Conservation (phyloP, 2,888 invertebrate genomes). For the Drosophila eohydei region DNA sequence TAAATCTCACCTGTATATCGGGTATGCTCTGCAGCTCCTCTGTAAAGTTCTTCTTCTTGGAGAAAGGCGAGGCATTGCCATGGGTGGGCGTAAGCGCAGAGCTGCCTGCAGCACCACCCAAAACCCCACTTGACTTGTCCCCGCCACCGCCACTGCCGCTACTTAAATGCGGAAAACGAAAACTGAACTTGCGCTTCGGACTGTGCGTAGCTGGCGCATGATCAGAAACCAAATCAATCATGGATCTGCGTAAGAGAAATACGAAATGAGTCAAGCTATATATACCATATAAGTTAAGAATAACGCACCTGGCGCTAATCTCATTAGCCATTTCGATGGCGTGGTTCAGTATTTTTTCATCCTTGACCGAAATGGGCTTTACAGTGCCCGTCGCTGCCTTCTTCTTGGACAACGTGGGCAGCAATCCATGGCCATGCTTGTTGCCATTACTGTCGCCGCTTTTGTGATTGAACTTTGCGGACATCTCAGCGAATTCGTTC, state of each 20-base stretch:
- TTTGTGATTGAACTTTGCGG: conserved; percentile 83
- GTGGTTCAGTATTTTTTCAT: conserved; percentile 95
- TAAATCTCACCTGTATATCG: conserved; percentile 91
- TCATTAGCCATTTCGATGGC: conserved; percentile 97
- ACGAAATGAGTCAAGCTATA: not conserved
- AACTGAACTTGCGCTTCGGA: conserved; percentile 91
- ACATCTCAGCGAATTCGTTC: conserved; percentile 89
- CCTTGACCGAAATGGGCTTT: conserved; percentile 97
- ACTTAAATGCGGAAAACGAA: conserved; percentile 88
- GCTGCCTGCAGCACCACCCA: conserved; percentile 47
- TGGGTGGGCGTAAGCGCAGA: conserved; percentile 64
- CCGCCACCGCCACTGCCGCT: conserved; percentile 74
- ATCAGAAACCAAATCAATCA: conserved; percentile 87
- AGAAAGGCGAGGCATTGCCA: conserved; percentile 83
- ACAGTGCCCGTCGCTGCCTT: conserved; percentile 84
- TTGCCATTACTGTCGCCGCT: conserved; percentile 79
- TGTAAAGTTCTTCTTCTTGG: conserved; percentile 91
- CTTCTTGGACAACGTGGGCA: conserved; percentile 77
- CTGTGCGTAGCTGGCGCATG: conserved; percentile 87
- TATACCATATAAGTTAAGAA: too few species aligned
- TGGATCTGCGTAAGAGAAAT: conserved; percentile 84
- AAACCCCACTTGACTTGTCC: conserved; percentile 69
- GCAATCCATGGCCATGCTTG: conserved; percentile 58
- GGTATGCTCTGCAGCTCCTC: conserved; percentile 94
- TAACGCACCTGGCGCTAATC: conserved; percentile 89